These are phyloP conservation scores for Lerista edwardsae DNA, from an alignment of 2,797 vertebrate genomes.

Conservation along the genomic window DNA sequence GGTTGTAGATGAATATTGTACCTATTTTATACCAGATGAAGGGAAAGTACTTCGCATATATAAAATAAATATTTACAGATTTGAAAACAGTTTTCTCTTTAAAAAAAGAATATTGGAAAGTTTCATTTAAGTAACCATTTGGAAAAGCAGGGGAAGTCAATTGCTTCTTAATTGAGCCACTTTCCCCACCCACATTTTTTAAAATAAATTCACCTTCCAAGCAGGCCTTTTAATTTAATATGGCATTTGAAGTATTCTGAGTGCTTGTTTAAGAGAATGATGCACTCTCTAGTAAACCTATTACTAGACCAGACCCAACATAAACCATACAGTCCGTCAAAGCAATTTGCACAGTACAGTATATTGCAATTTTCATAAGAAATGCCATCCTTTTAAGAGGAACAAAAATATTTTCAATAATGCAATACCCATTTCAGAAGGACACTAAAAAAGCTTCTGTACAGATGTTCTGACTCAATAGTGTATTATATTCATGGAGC, in stretches of 20 bases:
- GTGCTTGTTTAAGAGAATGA: constrained; percentile 40
- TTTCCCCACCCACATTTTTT: constrained; percentile 15
- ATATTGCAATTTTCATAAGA: constrained; percentile 38
- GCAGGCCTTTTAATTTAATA: constrained; percentile 38
- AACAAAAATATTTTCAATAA: background rate
- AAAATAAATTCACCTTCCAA: constrained; percentile 21
- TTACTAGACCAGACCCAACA: constrained; percentile 19
- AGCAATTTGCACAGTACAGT: constrained; percentile 35
- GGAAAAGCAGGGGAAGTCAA: constrained; percentile 30
- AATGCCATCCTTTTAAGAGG: background rate
- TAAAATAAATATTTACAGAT: background rate
- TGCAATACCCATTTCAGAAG: constrained; percentile 25
- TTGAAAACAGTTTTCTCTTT: background rate
- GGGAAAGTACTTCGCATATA: background rate
- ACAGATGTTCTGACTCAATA: background rate
- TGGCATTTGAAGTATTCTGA: constrained; percentile 43
- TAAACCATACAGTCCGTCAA: constrained; percentile 20
- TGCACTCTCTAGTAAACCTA: constrained; percentile 35
- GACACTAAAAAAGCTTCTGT: background rate
- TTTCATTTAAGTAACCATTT: constrained; percentile 49
- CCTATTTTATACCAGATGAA: accelerated
- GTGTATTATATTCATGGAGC: background rate
- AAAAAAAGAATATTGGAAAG: background rate
- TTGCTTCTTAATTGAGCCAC: constrained; percentile 24
- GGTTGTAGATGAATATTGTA: background rate